Evolutionary conservation across 2,797 vertebrate genomes (phyloP), one percentile per base, ranked within the genome.

Genomic region (Agapornis canus): DNA sequence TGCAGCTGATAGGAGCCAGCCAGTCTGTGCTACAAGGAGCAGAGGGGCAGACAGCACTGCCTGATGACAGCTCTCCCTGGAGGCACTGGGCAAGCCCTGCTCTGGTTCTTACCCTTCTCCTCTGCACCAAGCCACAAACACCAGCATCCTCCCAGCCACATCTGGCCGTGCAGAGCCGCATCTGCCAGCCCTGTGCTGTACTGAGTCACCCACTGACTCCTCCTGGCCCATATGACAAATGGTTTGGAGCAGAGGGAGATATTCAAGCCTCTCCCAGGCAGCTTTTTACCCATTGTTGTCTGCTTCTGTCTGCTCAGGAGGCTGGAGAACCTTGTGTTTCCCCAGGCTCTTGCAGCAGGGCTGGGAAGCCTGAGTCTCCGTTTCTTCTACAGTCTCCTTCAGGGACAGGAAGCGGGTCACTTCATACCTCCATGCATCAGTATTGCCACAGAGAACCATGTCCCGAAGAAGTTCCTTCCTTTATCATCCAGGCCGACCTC

Each of bases 131-230:
- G 26, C 9, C 27, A 7, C 31, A 1, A 37, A 29, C 18, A 7
- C 2, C 39, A 32, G 37, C 68, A 6, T 21, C 42, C 25, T 35
- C 40, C 11, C 64, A 37, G 47, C 40, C 63, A 5, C 65, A 39
- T 3, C 80, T 52, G 39, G 26, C 51, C 0, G 0, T 0, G 8
- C 19, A 42, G 22, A 11, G 0, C 31, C 54, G 23, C 54, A 32
- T 56, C 54, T 56, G 54, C n/a, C 60, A 26, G 32, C 9, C 14
- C 4, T 2, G 14, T 2, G n/a, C n/a, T 12, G 10, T 3, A 2
- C 37, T 1, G 5, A 27, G 13, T 4, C 49, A 21, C 77, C 20
- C 42, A 11, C 25, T 5, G 0, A 5, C 21, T 23, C 18, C 29
- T 60, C 69, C 43, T 35, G 12, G 49, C 2, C 66, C 19, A 2